phyloP scores from a whole-genome alignment of 2,797 vertebrate species.

The Propithecus perrieri region DNA sequence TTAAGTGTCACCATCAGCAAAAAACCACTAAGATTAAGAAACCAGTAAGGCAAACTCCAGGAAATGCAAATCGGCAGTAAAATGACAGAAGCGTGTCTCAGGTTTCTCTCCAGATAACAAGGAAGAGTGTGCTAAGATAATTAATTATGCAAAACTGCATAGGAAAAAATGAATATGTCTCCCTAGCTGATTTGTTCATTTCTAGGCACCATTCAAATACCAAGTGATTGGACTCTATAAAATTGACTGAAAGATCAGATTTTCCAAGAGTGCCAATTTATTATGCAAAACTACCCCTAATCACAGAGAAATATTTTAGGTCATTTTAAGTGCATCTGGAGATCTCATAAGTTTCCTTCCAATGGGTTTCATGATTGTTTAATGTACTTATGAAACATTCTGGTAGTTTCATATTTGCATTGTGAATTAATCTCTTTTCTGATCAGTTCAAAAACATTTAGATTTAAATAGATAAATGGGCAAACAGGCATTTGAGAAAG shows the following conservation, averaged over 20 bases:
- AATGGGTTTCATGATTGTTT: slow-evolving; percentile 3
- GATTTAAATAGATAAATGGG: slow-evolving; percentile 22
- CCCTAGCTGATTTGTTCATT: neutral
- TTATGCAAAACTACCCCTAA: neutral
- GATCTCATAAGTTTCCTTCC: slow-evolving; percentile 31
- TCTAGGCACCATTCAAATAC: neutral
- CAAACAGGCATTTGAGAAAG: slow-evolving; percentile 40
- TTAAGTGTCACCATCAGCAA: neutral
- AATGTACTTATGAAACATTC: slow-evolving; percentile 16
- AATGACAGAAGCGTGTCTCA: neutral
- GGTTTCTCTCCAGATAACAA: slow-evolving; percentile 43
- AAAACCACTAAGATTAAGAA: slow-evolving; percentile 6
- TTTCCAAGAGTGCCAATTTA: neutral
- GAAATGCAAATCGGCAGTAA: slow-evolving; percentile 32
- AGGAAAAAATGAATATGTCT: neutral
- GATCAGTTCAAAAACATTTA: slow-evolving; percentile 25
- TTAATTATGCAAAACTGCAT: slow-evolving; percentile 33
- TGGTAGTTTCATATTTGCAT: slow-evolving; percentile 5
- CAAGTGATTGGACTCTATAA: neutral
- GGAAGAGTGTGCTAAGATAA: slow-evolving; percentile 19
- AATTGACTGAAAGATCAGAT: neutral
- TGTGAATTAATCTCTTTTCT: slow-evolving; percentile 45
- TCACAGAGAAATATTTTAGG: neutral
- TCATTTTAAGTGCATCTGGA: slow-evolving; percentile 10
- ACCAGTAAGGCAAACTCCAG: slow-evolving; percentile 24